phyloP scores from a whole-genome alignment of 2,113 vertebrate species.

The Muntiacus muntjak region DNA sequence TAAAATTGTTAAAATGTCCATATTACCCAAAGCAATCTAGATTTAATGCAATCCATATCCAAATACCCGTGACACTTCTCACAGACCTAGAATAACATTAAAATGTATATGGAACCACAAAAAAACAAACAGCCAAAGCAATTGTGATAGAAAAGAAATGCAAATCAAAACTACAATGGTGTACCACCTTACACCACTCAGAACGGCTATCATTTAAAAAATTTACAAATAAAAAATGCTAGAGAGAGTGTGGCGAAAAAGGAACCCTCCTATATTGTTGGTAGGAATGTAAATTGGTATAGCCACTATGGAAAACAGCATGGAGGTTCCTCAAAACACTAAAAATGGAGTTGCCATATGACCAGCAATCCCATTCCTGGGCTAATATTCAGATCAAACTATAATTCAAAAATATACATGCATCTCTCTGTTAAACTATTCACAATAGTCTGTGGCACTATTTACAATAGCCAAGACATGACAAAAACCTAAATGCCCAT shows the following conservation, averaged over 20 bases:
- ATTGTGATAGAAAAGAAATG: not conserved
- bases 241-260: not conserved
- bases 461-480: not conserved
- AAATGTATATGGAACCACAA: not conserved
- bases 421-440: not conserved
- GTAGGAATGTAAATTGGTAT: not conserved
- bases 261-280: not conserved
- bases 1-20: not conserved
- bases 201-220: not conserved
- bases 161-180: not conserved
- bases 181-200: not conserved
- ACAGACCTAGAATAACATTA: not conserved
- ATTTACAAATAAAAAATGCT: not conserved
- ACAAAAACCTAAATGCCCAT: not conserved
- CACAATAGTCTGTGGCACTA: not conserved
- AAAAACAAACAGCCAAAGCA: not conserved
- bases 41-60: not conserved
- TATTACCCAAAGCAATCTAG: not conserved
- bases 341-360: not conserved
- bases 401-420: not conserved
- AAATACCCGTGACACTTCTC: not conserved
- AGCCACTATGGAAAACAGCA: not conserved
- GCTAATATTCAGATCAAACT: not conserved
- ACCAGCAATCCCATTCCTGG: not conserved
- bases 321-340: not conserved